These are phyloP conservation scores for Syngnathus acus DNA, from an alignment of 2,797 vertebrate species.

Conservation along the genomic window DNA sequence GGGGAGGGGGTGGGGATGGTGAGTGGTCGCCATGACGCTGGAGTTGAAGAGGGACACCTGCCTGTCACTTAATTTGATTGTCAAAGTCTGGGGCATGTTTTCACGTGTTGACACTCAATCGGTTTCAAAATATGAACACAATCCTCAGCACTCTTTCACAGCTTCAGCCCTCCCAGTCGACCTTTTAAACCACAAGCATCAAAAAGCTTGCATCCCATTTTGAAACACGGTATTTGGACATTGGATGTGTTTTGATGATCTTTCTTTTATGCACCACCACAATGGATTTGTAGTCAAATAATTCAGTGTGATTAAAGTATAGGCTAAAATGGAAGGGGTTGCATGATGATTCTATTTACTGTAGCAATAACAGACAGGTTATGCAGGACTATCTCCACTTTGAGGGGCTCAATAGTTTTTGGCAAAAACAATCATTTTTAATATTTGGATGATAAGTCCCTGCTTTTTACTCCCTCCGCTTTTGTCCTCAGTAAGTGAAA, in stretches of 20 bases:
- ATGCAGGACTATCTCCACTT: background rate
- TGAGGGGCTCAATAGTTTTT: background rate
- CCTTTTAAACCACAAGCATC: background rate
- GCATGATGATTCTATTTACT: background rate
- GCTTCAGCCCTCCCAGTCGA: background rate
- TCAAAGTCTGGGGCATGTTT: slow-evolving; percentile 50
- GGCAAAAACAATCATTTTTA: background rate
- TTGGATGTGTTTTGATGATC: background rate
- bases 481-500: background rate
- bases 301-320: background rate
- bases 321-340: background rate
- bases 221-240: background rate
- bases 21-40: slow-evolving; percentile 53
- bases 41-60: slow-evolving; percentile 46
- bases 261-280: background rate
- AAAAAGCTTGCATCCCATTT: background rate
- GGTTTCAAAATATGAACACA: background rate
- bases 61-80: slow-evolving; percentile 48
- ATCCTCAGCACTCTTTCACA: background rate
- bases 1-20: slow-evolving; percentile 65
- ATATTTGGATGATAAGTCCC: background rate
- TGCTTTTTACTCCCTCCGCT: background rate
- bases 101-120: slow-evolving; percentile 43
- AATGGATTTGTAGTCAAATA: background rate
- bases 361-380: background rate